Conservation (phyloP, 1,140 invertebrate species). For the Drosophila tristis region DNA sequence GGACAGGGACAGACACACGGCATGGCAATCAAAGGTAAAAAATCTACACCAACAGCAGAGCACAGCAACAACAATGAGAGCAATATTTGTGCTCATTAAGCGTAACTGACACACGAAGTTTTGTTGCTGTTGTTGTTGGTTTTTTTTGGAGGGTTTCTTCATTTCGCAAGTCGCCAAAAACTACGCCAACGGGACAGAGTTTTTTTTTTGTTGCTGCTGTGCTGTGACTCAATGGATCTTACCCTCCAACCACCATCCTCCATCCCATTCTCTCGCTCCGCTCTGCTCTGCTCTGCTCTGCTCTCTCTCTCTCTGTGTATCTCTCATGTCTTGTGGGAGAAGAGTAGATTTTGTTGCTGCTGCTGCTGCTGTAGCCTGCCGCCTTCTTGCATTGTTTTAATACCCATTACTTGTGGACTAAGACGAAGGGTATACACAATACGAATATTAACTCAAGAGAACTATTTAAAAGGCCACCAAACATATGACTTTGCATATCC, state of each 20-base stretch:
- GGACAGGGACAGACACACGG: conserved; percentile 54
- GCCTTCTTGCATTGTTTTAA: conserved; percentile 60
- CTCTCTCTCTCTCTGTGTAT: conserved; percentile 8
- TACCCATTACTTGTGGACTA: conserved; percentile 41
- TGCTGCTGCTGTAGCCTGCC: conserved; percentile 13
- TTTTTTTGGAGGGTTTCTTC: conserved; percentile 74
- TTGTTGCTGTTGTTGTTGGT: conserved; percentile 32
- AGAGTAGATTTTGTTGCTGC: conserved; percentile 46
- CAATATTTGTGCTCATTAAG: conserved; percentile 82
- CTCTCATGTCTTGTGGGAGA: conserved; percentile 40
- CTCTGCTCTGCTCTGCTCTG: conserved; percentile 17
- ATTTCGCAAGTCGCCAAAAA: conserved; percentile 76
- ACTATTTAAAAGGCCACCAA: not conserved
- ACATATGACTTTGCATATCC: not conserved
- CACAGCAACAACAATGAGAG: conserved; percentile 65
- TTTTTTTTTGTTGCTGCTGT: conserved; percentile 10
- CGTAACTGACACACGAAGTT: conserved; percentile 81
- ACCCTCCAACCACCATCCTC: conserved; percentile 4
- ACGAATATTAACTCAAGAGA: not conserved
- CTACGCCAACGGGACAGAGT: conserved; percentile 55
- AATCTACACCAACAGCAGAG: conserved; percentile 69
- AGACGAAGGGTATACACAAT: not conserved
- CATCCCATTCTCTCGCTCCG: conserved; percentile 7
- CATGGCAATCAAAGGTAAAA: conserved; percentile 71
- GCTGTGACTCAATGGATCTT: conserved; percentile 47